phyloP scores from a whole-genome alignment of 2,888 invertebrate species.

The Sinotaia quadrata region DNA sequence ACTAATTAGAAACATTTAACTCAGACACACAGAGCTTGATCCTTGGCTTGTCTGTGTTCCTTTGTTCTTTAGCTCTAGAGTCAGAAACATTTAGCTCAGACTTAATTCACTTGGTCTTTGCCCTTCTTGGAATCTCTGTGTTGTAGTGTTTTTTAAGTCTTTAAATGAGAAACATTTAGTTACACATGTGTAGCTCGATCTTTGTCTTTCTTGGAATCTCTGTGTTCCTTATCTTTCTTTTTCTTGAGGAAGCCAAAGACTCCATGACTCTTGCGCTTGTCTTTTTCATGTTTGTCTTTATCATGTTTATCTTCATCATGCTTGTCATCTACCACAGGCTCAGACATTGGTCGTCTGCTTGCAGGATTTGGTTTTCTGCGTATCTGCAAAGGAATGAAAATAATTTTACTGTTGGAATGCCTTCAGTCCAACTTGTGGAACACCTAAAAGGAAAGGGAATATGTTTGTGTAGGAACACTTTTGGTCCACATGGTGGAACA shows the following conservation, averaged over 20 bases:
- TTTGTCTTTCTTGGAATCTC: slow-evolving; percentile 49
- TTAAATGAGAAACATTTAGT: too few relatives aligned
- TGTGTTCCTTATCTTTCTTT: slow-evolving; percentile 63
- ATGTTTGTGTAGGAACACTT: background rate
- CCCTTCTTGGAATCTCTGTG: too few relatives aligned
- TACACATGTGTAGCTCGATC: slow-evolving; percentile 34
- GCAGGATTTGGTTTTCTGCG: slow-evolving; percentile 23
- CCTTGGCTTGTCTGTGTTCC: too few relatives aligned
- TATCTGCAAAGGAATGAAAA: slow-evolving; percentile 10
- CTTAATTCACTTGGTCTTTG: too few relatives aligned
- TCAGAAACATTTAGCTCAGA: too few relatives aligned
- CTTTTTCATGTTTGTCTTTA: slow-evolving; percentile 47
- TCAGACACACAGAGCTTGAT: too few relatives aligned
- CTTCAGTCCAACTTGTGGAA: too few relatives aligned
- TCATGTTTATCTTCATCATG: too few relatives aligned
- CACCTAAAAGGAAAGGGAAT: background rate
- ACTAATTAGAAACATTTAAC: too few relatives aligned
- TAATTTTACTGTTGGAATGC: too few relatives aligned
- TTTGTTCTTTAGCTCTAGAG: too few relatives aligned
- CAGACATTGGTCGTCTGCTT: slow-evolving; percentile 33
- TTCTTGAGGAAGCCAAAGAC: slow-evolving; percentile 68
- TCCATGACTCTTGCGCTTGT: slow-evolving; percentile 59
- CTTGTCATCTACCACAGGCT: slow-evolving; percentile 25
- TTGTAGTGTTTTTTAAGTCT: too few relatives aligned
- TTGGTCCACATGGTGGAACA: background rate